Conservation (phyloP, 2,797 vertebrate species). For the Oreochromis mossambicus region DNA sequence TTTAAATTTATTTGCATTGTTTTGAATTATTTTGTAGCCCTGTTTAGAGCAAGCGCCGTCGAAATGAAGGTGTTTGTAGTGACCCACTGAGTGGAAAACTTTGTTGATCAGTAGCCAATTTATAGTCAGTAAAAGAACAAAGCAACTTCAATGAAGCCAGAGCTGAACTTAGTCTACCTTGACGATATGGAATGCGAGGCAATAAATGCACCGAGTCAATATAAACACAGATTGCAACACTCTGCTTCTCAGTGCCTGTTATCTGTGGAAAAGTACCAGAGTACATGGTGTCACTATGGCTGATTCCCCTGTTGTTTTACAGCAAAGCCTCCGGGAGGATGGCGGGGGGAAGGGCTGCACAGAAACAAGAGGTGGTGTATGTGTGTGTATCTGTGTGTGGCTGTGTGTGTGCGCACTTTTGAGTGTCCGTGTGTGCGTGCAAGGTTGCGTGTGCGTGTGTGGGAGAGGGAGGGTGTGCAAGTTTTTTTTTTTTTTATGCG, state of each 20-base stretch:
- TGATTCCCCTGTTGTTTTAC: conserved; percentile 67
- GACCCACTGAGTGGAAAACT: not conserved
- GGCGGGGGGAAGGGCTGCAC: conserved; percentile 2
- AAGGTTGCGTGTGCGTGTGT: not conserved
- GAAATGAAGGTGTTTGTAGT: not conserved
- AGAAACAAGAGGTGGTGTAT: conserved; percentile 2
- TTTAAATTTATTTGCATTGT: not conserved
- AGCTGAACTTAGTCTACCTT: not conserved
- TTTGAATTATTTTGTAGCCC: not conserved
- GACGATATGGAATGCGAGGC: conserved; percentile 14
- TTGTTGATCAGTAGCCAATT: not conserved
- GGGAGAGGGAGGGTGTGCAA: not conserved
- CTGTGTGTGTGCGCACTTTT: not conserved
- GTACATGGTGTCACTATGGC: conserved; percentile 13
- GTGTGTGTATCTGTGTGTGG: not conserved
- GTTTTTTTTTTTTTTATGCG: not conserved
- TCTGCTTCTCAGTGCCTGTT: conserved; percentile 3
- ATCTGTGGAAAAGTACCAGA: conserved; percentile 69
- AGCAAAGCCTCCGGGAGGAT: conserved; percentile 32
- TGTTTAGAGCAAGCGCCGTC: not conserved
- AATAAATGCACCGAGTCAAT: conserved; percentile 32
- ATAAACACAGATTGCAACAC: conserved; percentile 40
- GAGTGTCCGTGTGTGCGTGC: not conserved
- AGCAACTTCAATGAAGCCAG: not conserved
- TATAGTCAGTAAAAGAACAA: not conserved